These are phyloP conservation scores for Nasalis larvatus DNA, from an alignment of 2,113 vertebrate species.

Conservation along the genomic window DNA sequence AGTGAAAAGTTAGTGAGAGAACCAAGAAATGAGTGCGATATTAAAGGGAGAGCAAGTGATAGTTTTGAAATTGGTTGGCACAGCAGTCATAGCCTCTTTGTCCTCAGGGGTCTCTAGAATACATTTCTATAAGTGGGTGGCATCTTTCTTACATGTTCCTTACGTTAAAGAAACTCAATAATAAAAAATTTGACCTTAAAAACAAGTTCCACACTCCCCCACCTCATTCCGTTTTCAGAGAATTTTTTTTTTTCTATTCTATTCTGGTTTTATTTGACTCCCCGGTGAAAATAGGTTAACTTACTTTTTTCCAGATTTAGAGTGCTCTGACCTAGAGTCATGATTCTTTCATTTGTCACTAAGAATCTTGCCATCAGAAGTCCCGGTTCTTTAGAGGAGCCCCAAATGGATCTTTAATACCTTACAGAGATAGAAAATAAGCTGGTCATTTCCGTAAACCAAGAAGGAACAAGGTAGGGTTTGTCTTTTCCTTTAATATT, in stretches of 20 bases:
- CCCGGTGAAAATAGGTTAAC: not conserved
- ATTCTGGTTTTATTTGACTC: constrained; percentile 31
- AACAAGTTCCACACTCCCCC: not conserved
- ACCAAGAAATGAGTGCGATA: not conserved
- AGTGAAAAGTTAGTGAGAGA: not conserved
- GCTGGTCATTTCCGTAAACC: not conserved
- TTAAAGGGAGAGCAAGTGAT: not conserved
- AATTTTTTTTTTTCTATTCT: not conserved
- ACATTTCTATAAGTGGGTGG: not conserved
- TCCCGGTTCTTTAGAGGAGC: not conserved
- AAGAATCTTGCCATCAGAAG: not conserved
- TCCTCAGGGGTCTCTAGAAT: not conserved
- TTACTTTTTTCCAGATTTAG: not conserved
- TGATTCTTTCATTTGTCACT: constrained; percentile 3
- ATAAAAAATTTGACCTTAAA: not conserved
- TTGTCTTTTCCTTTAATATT: not conserved
- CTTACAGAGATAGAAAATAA: not conserved
- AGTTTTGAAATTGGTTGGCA: not conserved
- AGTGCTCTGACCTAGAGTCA: constrained; percentile 10
- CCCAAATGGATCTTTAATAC: not conserved
- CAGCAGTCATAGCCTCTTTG: not conserved
- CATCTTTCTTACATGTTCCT: not conserved
- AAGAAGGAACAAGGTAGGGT: not conserved
- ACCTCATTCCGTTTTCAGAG: not conserved
- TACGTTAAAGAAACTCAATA: not conserved